Evolutionary conservation across 2,797 vertebrate species (phyloP), one percentile per base, ranked within the genome.

Genomic region (Serranus cabrilla): DNA sequence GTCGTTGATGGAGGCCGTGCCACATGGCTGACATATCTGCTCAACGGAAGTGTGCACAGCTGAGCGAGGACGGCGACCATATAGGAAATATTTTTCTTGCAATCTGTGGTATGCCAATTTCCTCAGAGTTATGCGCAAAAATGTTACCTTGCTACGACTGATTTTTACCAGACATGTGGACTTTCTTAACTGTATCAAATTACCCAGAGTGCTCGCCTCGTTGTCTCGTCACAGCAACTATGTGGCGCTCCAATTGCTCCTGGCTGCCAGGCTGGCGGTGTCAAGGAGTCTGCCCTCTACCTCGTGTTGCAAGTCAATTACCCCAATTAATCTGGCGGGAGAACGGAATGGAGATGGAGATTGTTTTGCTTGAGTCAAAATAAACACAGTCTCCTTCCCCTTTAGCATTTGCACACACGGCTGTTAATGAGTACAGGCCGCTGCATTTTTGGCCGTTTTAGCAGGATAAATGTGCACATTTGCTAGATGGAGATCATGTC

Each of bases 291-390:
- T 84, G 84, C 70, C 65, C 68, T 91, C 74, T 83, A 88, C 87
- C 78, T 84, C 74, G 78, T 82, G 82, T 76, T 89, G 80, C 87
- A 74, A 89, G 81, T 81, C 83, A 90, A 93, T 92, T 92, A 88
- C 71, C 50, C 68, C 89, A 91, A 93, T 92, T 92, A 91, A 92
- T 93, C 78, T 92, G 84, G 85, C 70, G 40, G 69, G 76, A 76
- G 81, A 87, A 83, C 46, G 87, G 84, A 89, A 91, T 83, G 79
- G 77, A 87, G 86, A 83, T 76, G 61, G 55, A 93, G 92, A 93
- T 93, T 87, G 91, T 94, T 93, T 92, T 90, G 91, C 87, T 85
- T 64, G 56, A 90, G 75, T 91, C 90, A 82, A 84, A 93, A 85
- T 82, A 90, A 93, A 86, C 82, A 77, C 82, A 65, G 61, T 71